These are phyloP conservation scores for Leptodactylus fuscus DNA, from an alignment of 2,113 vertebrate species.

Conservation along the genomic window DNA sequence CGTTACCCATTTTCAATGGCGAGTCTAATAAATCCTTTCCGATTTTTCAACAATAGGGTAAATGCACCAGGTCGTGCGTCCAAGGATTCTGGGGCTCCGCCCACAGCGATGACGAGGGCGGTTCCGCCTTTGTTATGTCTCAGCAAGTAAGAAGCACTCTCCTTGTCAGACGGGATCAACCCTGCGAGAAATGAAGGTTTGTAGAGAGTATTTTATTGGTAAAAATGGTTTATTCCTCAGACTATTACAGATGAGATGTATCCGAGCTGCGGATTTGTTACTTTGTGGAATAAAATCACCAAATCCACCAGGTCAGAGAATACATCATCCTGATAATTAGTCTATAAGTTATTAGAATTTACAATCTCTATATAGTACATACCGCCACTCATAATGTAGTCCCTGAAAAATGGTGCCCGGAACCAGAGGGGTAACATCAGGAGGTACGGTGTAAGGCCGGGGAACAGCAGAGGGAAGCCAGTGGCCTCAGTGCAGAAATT, in stretches of 20 bases:
- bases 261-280: too few species aligned
- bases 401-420: constrained; percentile 86
- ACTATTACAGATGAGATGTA: too few species aligned
- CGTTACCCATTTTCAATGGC: constrained; percentile 86
- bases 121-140: constrained; percentile 74
- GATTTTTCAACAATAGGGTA: constrained; percentile 80
- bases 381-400: constrained; percentile 90
- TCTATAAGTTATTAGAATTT: neutral
- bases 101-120: constrained; percentile 79
- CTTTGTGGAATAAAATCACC: too few species aligned
- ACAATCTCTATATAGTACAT: constrained; percentile 46
- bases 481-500: constrained; percentile 88
- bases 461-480: constrained; percentile 79
- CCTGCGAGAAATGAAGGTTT: constrained; percentile 70
- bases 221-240: neutral
- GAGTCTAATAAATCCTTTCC: constrained; percentile 91
- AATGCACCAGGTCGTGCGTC: constrained; percentile 84
- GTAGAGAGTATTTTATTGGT: neutral
- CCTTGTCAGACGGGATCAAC: constrained; percentile 84
- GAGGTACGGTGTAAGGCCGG: constrained; percentile 80
- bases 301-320: too few species aligned
- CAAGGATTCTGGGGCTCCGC: constrained; percentile 87
- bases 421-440: constrained; percentile 93
- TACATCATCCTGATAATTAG: too few species aligned
- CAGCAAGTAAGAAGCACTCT: constrained; percentile 78